Conservation (phyloP, 2,888 invertebrate species). For the Oscheius sp. region DNA sequence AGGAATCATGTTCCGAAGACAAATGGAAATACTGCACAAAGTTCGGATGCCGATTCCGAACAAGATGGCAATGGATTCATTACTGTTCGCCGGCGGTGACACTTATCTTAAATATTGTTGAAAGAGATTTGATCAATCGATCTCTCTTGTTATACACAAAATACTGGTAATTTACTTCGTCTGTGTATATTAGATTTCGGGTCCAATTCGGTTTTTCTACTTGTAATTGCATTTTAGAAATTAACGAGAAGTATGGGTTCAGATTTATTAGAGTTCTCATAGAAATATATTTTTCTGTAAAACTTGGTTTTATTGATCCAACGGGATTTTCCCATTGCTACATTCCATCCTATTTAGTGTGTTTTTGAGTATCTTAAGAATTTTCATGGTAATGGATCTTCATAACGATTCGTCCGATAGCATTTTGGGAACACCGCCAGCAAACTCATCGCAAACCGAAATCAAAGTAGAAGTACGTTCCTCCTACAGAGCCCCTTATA, state of each 20-base stretch:
- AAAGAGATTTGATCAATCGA: background rate
- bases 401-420: conserved; percentile 20
- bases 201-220: background rate
- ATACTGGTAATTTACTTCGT: conserved; percentile 4
- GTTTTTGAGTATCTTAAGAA: background rate
- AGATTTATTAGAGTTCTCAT: conserved; percentile 9
- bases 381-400: conserved; percentile 18
- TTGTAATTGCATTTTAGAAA: conserved; percentile 10
- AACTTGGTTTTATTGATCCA: background rate
- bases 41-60: conserved; percentile 16
- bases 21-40: conserved; percentile 5
- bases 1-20: background rate
- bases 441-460: conserved; percentile 69
- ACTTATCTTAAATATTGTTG: background rate
- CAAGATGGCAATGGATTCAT: conserved; percentile 8
- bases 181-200: background rate
- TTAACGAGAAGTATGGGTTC: background rate
- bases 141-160: background rate
- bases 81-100: conserved; percentile 9
- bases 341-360: background rate
- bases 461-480: conserved; percentile 67
- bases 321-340: background rate
- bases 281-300: background rate
- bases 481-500: too few species aligned
- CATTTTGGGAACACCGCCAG: conserved; percentile 1